Conservation (phyloP, 2,113 vertebrate species). For the Piliocolobus tephrosceles region DNA sequence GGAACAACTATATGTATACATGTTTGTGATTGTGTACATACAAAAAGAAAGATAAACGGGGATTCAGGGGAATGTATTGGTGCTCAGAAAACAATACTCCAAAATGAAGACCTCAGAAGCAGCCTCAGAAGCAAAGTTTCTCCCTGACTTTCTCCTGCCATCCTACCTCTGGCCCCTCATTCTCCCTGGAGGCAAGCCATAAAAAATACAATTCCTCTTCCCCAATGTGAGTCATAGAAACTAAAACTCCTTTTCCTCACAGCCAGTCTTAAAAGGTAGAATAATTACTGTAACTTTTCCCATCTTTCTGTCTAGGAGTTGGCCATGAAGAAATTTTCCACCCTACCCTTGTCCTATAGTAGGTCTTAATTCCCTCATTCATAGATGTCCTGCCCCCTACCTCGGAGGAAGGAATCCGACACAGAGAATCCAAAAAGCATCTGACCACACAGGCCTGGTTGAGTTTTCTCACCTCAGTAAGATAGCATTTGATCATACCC, state of each 20-base stretch:
- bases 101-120: neutral
- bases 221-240: neutral
- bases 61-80: neutral
- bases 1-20: no score
- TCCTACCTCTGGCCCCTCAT: neutral
- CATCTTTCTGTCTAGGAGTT: neutral
- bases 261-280: neutral
- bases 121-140: neutral
- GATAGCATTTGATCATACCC: neutral
- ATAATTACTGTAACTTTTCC: neutral
- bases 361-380: neutral
- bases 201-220: neutral
- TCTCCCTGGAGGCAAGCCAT: neutral
- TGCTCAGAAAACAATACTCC: neutral
- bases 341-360: neutral
- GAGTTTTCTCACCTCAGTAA: neutral
- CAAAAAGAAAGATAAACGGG: neutral
- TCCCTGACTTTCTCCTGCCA: neutral
- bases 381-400: neutral
- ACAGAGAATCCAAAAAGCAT: neutral
- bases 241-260: neutral
- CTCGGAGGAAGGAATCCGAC: neutral
- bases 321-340: neutral
- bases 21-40: neutral
- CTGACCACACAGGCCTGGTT: neutral